Percentiles rank a stretch among this genome's conserved stretches.
phyloP scores from a whole-genome alignment of 2,888 invertebrate genomes.

The Amaurobius ferox region DNA sequence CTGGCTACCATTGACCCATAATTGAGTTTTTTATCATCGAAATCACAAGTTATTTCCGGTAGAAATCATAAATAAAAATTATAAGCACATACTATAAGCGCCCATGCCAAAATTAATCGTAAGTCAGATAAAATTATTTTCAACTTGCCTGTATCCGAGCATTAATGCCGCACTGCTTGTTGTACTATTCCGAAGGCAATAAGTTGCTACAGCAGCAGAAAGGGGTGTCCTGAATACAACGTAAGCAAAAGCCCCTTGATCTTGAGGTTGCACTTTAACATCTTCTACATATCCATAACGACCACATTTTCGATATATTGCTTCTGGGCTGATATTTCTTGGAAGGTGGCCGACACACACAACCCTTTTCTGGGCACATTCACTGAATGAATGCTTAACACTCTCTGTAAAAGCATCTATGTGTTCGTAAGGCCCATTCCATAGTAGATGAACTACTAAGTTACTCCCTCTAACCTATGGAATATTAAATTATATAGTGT shows the following conservation, averaged over 20 bases:
- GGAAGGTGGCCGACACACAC: slow-evolving; percentile 51
- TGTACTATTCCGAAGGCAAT: slow-evolving; percentile 39
- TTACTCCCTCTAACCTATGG: slow-evolving; percentile 46
- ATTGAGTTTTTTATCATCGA: too few relatives aligned
- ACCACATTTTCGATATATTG: slow-evolving; percentile 18
- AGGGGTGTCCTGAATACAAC: slow-evolving; percentile 36
- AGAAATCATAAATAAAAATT: too few relatives aligned
- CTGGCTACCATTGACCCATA: too few relatives aligned
- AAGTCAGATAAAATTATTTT: background rate
- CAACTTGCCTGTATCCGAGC: slow-evolving; percentile 46
- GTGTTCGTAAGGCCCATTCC: slow-evolving; percentile 56
- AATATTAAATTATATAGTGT: too few relatives aligned
- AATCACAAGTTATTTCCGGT: too few relatives aligned
- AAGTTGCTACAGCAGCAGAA: slow-evolving; percentile 58
- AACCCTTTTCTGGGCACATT: slow-evolving; percentile 51
- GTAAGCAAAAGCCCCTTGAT: slow-evolving; percentile 51
- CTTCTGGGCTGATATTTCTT: slow-evolving; percentile 17
- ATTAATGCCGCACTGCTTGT: slow-evolving; percentile 55
- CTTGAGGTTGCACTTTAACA: slow-evolving; percentile 42
- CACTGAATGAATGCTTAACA: slow-evolving; percentile 26
- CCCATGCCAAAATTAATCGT: too few relatives aligned
- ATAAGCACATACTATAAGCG: too few relatives aligned
- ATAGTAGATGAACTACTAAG: slow-evolving; percentile 43
- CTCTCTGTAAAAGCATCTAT: slow-evolving; percentile 24
- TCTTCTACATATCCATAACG: slow-evolving; percentile 34